A percentile compares a stretch with the other conserved stretches of the same genome.
phyloP scores from a whole-genome alignment of 2,888 invertebrate species.

The Drosophila leonis region DNA sequence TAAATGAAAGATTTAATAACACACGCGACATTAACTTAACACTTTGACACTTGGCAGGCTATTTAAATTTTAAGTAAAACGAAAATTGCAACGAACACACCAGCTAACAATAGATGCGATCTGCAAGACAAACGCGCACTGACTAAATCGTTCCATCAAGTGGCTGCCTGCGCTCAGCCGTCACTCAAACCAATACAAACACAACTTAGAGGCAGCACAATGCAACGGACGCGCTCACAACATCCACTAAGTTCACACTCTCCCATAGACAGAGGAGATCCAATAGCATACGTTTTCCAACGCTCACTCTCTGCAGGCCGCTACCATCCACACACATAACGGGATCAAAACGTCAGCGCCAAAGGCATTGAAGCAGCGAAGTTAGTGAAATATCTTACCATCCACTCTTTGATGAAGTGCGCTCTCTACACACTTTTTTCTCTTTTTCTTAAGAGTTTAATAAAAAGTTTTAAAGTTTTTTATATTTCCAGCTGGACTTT shows the following conservation, averaged over 20 bases:
- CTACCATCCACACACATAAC: not conserved
- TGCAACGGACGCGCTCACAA: not conserved
- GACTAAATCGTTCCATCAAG: not conserved
- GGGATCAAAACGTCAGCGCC: not conserved
- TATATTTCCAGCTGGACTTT: slow-evolving; percentile 15
- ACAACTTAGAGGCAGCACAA: not conserved
- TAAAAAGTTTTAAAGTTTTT: not conserved
- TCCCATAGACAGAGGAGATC: not conserved
- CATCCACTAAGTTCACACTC: not conserved
- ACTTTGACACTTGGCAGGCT: not conserved
- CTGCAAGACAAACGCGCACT: not conserved
- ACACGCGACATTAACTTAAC: not conserved
- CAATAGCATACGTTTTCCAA: not conserved
- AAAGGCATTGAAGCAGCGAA: slow-evolving; percentile 1
- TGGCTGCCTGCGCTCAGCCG: not conserved
- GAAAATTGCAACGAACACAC: not conserved
- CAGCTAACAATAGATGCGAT: not conserved
- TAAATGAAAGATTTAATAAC: not conserved
- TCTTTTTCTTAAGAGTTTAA: not conserved
- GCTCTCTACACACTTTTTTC: not conserved
- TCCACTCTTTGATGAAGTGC: not conserved
- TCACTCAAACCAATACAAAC: not conserved
- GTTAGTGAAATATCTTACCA: not conserved
- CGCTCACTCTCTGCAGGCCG: not conserved
- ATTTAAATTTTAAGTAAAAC: not conserved